Evolutionary conservation across 2,113 vertebrate genomes (phyloP).

Genomic region (Sapayoa aenigma): DNA sequence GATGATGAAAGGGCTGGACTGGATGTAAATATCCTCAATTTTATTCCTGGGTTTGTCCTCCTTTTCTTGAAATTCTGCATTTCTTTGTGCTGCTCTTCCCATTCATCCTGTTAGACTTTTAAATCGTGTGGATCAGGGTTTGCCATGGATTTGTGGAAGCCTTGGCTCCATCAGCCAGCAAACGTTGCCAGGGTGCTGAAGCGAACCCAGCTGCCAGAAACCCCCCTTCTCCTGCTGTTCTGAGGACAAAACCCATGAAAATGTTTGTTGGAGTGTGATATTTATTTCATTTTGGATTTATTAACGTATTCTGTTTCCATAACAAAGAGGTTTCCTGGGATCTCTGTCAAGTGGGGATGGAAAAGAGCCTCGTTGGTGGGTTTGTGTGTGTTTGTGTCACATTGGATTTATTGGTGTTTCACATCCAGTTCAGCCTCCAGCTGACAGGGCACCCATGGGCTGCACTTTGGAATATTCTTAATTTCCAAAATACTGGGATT

Average conservation of each 20-base stretch:
- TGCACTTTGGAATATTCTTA: neutral
- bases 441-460: neutral
- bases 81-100: neutral
- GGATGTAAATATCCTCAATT: fast-evolving
- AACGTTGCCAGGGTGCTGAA: neutral
- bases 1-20: neutral
- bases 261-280: neutral
- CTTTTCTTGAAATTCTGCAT: neutral
- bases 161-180: neutral
- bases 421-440: neutral
- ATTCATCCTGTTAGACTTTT: neutral
- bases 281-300: neutral
- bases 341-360: neutral
- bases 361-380: neutral
- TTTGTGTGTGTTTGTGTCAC: neutral
- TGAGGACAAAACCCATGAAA: neutral
- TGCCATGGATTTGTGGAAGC: neutral
- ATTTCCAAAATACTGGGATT: neutral
- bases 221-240: neutral
- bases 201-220: constrained; percentile 3
- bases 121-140: neutral
- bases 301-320: neutral
- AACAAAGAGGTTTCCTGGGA: neutral
- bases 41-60: neutral
- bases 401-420: neutral